These are phyloP conservation scores for Cheilosia scutellata DNA, from an alignment of 2,888 invertebrate genomes.

Conservation along the genomic window DNA sequence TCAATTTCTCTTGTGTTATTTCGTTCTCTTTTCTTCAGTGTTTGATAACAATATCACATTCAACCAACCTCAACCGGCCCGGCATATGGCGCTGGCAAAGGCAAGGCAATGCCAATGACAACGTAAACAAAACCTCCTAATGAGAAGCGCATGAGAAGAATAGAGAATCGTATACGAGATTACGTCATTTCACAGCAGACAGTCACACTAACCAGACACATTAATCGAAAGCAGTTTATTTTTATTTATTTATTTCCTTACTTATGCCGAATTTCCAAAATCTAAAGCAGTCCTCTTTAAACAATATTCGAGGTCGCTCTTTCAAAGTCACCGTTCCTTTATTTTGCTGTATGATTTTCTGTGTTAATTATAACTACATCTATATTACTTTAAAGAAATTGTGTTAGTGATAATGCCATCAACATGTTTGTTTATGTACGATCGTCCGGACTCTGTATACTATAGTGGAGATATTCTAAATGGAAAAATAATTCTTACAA, in stretches of 20 bases:
- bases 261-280: not conserved
- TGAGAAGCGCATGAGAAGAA: constrained; percentile 23
- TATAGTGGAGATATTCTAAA: constrained; percentile 65
- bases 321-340: not conserved
- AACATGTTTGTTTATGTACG: constrained; percentile 60
- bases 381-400: not conserved
- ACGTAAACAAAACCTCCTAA: constrained; percentile 17
- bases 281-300: constrained; percentile 5
- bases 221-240: not conserved
- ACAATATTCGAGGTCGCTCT: constrained; percentile 13
- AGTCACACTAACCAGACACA: not conserved
- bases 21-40: no score
- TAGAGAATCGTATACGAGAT: not conserved
- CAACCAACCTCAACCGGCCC: no score
- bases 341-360: constrained; percentile 3
- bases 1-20: no score
- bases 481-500: constrained; percentile 63
- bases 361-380: not conserved
- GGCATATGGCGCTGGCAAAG: no score
- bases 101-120: not conserved
- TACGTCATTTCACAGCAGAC: constrained; percentile 27
- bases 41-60: no score
- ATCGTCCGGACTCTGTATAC: constrained; percentile 57
- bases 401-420: constrained; percentile 49
- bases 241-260: not conserved